phyloP scores from a whole-genome alignment of 2,113 vertebrate species.

The Triplophysa tibetana region DNA sequence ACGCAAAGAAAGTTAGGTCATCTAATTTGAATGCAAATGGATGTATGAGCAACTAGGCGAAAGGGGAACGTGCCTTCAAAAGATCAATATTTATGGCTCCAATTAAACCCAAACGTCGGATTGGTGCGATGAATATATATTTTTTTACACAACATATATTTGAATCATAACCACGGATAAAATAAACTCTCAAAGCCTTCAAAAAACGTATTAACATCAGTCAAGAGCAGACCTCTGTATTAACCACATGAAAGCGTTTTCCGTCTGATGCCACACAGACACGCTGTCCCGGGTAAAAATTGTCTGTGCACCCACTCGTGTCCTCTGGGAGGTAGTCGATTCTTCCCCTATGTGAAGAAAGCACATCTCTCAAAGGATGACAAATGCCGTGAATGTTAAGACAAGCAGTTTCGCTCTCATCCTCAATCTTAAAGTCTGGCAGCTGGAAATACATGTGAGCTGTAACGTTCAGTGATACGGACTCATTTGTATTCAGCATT shows the following conservation, averaged over 20 bases:
- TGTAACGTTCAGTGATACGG: conserved; percentile 10
- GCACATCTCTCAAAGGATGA: conserved; percentile 25
- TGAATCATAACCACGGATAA: conserved; percentile 26
- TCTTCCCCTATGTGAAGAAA: conserved; percentile 44
- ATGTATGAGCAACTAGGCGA: conserved; percentile 2
- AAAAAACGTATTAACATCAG: conserved; percentile 49
- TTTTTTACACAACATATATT: conserved; percentile 6
- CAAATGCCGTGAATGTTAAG: conserved; percentile 15
- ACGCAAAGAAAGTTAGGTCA: conserved; percentile 3
- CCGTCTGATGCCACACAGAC: conserved; percentile 45
- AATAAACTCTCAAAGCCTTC: conserved; percentile 40
- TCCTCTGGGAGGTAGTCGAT: conserved; percentile 39
- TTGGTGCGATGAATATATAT: conserved; percentile 7
- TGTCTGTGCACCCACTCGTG: conserved; percentile 46
- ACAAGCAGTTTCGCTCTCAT: conserved; percentile 22
- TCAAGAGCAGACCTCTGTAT: conserved; percentile 45
- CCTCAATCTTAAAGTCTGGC: conserved; percentile 33
- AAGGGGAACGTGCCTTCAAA: conserved; percentile 21
- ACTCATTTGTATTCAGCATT: background rate
- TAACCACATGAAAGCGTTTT: conserved; percentile 48
- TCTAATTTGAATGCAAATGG: conserved; percentile 49
- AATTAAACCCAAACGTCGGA: conserved; percentile 33
- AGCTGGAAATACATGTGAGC: conserved; percentile 4
- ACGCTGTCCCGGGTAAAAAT: conserved; percentile 47
- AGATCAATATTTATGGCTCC: conserved; percentile 41